Percentiles rank a stretch among this genome's conserved stretches.
Conservation (phyloP, 1,140 invertebrate genomes). For the Drosophila auraria region DNA sequence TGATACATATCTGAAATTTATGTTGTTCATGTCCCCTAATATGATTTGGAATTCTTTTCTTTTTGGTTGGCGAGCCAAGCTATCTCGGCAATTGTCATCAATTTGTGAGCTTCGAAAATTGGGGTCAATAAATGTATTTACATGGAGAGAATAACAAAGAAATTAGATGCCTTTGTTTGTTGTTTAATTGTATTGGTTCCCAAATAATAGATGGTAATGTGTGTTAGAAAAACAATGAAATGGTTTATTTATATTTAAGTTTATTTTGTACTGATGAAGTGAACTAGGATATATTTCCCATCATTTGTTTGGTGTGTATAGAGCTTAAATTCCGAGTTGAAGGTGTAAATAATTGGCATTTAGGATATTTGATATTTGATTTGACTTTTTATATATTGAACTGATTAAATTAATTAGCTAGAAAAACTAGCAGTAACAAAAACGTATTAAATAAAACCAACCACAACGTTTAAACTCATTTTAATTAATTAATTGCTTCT, state of each 20-base stretch:
- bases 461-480: not conserved
- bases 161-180: not conserved
- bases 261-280: not conserved
- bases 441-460: too few relatives aligned
- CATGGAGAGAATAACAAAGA: constrained; percentile 6
- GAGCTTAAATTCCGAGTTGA: too few relatives aligned
- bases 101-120: constrained; percentile 20
- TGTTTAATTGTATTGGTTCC: not conserved
- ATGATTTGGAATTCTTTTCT: constrained; percentile 12
- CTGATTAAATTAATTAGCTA: too few relatives aligned
- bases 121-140: constrained; percentile 10
- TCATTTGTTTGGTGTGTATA: too few relatives aligned
- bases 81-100: constrained; percentile 29
- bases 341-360: not conserved
- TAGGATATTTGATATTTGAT: too few relatives aligned
- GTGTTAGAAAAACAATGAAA: not conserved
- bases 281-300: too few relatives aligned
- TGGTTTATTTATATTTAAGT: not conserved
- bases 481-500: not conserved
- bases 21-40: constrained; percentile 21
- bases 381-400: not conserved
- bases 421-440: too few relatives aligned
- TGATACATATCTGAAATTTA: constrained; percentile 54
- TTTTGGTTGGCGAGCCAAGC: constrained; percentile 18
- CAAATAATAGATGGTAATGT: not conserved